Evolutionary conservation across 1,140 invertebrate species (phyloP).

Genomic region (Nixonia krombeini): DNA sequence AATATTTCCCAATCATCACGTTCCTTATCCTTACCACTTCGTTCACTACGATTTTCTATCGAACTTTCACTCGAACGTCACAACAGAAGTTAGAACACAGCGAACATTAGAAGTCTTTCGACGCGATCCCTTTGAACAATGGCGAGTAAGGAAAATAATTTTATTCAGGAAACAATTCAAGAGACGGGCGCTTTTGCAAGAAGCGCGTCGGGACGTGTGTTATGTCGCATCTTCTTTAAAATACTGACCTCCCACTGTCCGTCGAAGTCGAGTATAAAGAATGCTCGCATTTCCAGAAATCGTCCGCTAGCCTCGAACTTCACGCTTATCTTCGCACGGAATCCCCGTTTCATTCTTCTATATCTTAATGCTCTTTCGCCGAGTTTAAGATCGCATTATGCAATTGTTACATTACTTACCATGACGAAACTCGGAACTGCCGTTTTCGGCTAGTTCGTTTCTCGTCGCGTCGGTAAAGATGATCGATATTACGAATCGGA

Average conservation of each 20-base stretch:
- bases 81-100: no score
- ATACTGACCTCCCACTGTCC: constrained; percentile 34
- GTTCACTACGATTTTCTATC: no score
- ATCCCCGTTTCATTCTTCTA: constrained; percentile 22
- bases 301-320: constrained; percentile 23
- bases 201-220: constrained; percentile 20
- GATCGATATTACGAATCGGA: no score
- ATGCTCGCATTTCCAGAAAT: constrained; percentile 37
- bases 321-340: constrained; percentile 37
- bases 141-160: constrained; percentile 3
- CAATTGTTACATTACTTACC: constrained; percentile 5
- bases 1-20: no score
- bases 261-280: constrained; percentile 21
- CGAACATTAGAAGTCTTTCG: no score
- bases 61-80: no score
- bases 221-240: constrained; percentile 29
- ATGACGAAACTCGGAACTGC: constrained; percentile 3
- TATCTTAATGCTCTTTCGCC: not conserved
- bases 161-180: no score
- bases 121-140: no score
- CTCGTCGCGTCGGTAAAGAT: no score
- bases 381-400: not conserved
- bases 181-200: not conserved
- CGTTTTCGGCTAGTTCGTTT: constrained; percentile 4
- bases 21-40: no score